A percentile compares a stretch with the other conserved stretches of the same genome.
Evolutionary conservation across 2,113 vertebrate species (phyloP).

Genomic region (Brevimyrus niger): DNA sequence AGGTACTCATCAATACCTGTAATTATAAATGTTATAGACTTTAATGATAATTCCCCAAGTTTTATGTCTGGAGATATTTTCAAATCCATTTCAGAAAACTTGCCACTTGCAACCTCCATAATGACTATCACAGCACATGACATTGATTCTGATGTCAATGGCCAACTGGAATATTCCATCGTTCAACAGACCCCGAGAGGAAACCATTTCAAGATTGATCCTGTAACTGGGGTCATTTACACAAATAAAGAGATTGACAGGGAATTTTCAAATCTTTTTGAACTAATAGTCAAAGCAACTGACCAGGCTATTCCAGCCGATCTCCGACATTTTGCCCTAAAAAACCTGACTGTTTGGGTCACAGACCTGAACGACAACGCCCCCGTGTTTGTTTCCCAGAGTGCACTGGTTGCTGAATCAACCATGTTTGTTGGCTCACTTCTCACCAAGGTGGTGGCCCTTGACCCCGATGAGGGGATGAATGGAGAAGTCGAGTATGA

Average conservation of each 20-base stretch:
- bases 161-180: conserved; percentile 78
- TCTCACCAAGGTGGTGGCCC: conserved; percentile 80
- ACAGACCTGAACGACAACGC: conserved; percentile 90
- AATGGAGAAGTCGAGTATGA: conserved; percentile 96
- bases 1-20: conserved; percentile 84
- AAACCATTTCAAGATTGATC: conserved; percentile 78
- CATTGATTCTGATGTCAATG: conserved; percentile 90
- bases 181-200: conserved; percentile 85
- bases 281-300: conserved; percentile 83
- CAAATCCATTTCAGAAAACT: conserved; percentile 87
- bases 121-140: conserved; percentile 80
- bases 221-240: conserved; percentile 71
- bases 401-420: conserved; percentile 81
- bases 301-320: conserved; percentile 85
- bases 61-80: conserved; percentile 89
- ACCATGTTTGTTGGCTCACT: conserved; percentile 80
- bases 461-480: conserved; percentile 84
- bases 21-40: conserved; percentile 85
- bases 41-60: conserved; percentile 89
- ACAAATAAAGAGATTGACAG: conserved; percentile 83
- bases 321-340: conserved; percentile 77
- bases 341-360: conserved; percentile 89
- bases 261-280: conserved; percentile 89
- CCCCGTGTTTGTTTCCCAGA: conserved; percentile 80
- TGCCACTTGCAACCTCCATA: conserved; percentile 80